These are phyloP conservation scores for Agrotis exclamationis DNA, from an alignment of 2,888 invertebrate genomes.

Conservation along the genomic window DNA sequence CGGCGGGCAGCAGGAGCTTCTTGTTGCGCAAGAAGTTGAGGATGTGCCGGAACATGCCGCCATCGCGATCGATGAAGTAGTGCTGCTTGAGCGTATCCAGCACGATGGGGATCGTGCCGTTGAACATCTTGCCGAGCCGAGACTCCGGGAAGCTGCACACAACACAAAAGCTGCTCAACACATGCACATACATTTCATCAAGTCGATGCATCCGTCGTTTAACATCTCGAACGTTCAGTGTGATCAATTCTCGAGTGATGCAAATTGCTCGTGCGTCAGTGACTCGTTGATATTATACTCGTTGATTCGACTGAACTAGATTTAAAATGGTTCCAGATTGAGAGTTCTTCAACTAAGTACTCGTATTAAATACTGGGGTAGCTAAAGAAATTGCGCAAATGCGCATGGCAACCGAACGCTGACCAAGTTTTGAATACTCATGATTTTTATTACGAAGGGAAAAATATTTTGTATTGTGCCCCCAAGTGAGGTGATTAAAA, in stretches of 20 bases:
- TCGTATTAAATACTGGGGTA: constrained; percentile 54
- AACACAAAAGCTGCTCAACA: constrained; percentile 29
- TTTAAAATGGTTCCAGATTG: constrained; percentile 51
- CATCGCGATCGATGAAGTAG: constrained; percentile 99
- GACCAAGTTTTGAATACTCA: constrained; percentile 32
- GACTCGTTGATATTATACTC: constrained; percentile 34
- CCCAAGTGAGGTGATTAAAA: constrained; percentile 78
- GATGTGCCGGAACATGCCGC: constrained; percentile 99
- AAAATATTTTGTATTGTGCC: constrained; percentile 72
- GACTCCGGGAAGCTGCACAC: constrained; percentile 97
- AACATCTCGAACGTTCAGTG: constrained; percentile 49
- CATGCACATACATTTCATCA: constrained; percentile 49
- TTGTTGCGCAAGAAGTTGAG: constrained; percentile 99
- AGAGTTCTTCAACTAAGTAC: constrained; percentile 31
- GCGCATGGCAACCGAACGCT: constrained; percentile 9
- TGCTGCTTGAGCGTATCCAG: constrained; percentile 99
- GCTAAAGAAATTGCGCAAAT: constrained; percentile 50
- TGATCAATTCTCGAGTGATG: constrained; percentile 59
- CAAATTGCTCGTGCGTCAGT: constrained; percentile 62
- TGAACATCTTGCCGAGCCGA: constrained; percentile 97
- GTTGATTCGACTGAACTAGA: constrained; percentile 57
- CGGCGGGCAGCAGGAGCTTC: constrained; percentile 95
- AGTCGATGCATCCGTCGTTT: constrained; percentile 63
- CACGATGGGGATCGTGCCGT: constrained; percentile 98
- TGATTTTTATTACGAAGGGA: constrained; percentile 20